phyloP scores from a whole-genome alignment of 2,113 vertebrate species.

The Martes martes region DNA sequence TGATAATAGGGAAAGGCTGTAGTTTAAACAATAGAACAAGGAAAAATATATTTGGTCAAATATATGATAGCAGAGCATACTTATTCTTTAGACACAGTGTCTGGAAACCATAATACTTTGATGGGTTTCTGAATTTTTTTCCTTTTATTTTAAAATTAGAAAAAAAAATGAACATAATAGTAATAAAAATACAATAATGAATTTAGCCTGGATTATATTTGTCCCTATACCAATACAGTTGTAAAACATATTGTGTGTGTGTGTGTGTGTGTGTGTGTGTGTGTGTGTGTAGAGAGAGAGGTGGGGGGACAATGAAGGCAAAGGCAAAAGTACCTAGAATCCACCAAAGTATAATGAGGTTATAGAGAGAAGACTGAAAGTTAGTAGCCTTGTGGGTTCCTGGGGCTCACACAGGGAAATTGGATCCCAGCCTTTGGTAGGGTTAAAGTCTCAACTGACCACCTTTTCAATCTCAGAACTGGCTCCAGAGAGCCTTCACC shows the following conservation, averaged over 20 bases:
- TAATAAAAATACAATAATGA: neutral
- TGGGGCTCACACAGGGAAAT: neutral
- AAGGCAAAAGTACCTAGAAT: neutral
- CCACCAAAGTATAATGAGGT: neutral
- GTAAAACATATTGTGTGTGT: neutral
- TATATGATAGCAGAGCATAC: neutral
- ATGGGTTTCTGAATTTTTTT: neutral
- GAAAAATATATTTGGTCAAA: neutral
- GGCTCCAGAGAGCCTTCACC: neutral
- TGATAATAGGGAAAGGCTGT: neutral
- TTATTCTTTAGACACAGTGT: neutral
- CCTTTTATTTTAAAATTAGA: slow-evolving; percentile 28
- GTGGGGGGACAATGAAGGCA: too few species aligned
- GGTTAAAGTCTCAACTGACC: neutral
- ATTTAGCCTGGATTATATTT: neutral
- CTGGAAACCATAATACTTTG: neutral
- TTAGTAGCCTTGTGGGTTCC: neutral
- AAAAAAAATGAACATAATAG: neutral
- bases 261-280: too few species aligned
- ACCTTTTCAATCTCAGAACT: neutral
- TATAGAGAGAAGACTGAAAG: neutral
- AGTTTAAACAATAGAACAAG: neutral
- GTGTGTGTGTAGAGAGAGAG: too few species aligned
- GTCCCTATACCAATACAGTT: neutral
- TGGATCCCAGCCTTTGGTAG: neutral